Evolutionary conservation across 2,797 vertebrate genomes (phyloP).

Genomic region (Nyctibius grandis): DNA sequence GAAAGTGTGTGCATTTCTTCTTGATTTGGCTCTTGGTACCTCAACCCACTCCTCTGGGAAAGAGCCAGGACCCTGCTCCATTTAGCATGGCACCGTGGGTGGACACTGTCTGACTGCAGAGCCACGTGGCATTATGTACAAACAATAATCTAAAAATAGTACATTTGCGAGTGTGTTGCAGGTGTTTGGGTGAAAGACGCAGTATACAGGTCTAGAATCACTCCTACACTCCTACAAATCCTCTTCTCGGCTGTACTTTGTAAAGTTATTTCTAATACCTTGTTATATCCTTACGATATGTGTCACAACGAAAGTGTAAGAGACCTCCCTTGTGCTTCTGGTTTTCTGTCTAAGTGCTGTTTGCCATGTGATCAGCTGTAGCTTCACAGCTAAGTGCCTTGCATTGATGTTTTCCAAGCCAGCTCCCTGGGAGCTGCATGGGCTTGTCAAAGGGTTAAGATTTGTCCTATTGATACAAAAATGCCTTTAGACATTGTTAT

Average conservation of each 20-base stretch:
- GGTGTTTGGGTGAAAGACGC: background rate
- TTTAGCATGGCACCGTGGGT: background rate
- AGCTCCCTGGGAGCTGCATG: background rate
- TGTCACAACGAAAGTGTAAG: background rate
- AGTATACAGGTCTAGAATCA: background rate
- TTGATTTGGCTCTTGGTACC: background rate
- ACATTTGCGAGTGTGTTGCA: background rate
- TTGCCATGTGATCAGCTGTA: background rate
- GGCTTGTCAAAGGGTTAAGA: background rate
- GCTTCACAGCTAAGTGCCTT: conserved; percentile 12
- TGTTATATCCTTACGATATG: background rate
- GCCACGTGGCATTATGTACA: accelerated
- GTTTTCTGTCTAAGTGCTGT: background rate
- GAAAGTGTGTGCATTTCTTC: background rate
- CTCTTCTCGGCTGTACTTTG: background rate
- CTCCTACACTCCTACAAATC: background rate
- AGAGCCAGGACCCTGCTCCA: background rate
- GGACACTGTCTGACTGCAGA: background rate
- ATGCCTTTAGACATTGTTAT: background rate
- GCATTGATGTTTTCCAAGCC: background rate
- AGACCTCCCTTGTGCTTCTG: background rate
- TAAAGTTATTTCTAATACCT: background rate
- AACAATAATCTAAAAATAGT: accelerated
- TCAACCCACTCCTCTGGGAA: background rate
- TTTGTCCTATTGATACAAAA: background rate